Percentiles rank a stretch among this genome's conserved stretches.
phyloP scores from a whole-genome alignment of 2,113 vertebrate genomes.

The Gymnogyps californianus region DNA sequence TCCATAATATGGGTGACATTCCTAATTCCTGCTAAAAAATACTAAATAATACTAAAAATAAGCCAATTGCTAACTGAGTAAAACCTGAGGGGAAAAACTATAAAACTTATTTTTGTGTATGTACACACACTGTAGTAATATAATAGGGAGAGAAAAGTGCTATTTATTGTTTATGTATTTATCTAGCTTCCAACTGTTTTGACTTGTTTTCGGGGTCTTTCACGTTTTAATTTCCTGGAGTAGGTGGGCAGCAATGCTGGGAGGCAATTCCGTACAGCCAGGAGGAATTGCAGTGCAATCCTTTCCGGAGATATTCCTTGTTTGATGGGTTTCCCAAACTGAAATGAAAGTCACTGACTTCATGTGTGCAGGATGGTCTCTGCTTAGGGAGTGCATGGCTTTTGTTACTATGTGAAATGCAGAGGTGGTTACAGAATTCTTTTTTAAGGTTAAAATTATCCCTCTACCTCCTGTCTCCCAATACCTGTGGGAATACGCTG shows the following conservation, averaged over 20 bases:
- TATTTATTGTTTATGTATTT: neutral
- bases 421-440: neutral
- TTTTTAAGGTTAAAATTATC: neutral
- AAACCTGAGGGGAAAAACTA: neutral
- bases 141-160: neutral
- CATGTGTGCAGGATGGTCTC: neutral
- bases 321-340: neutral
- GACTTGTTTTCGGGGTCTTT: neutral
- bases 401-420: neutral
- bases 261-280: neutral
- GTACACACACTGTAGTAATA: neutral
- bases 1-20: neutral
- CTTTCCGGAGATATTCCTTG: neutral
- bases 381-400: rapidly evolving
- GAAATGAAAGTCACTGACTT: neutral
- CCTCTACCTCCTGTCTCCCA: neutral
- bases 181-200: neutral
- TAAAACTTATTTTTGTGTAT: neutral
- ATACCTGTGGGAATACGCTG: neutral
- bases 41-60: neutral
- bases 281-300: neutral
- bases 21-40: neutral
- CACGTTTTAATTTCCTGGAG: neutral
- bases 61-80: neutral
- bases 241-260: neutral